Conservation (phyloP, 2,113 vertebrate species). For the Marmota flaviventris region DNA sequence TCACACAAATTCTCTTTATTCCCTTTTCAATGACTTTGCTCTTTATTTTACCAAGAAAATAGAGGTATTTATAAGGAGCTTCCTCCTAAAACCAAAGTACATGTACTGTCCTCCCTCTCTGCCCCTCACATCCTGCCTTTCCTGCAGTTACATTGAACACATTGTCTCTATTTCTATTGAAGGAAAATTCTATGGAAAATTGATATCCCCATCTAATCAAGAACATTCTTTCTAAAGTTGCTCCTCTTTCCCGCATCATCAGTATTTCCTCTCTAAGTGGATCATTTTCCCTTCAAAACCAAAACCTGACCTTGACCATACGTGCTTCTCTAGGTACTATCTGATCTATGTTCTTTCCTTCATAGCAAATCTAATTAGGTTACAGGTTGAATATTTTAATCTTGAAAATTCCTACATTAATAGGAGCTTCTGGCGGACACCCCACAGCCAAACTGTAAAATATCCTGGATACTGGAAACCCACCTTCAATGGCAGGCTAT, state of each 20-base stretch:
- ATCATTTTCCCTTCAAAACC: not conserved
- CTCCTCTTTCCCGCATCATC: not conserved
- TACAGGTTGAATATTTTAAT: too few species aligned
- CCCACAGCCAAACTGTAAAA: too few species aligned
- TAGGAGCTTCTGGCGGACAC: too few species aligned
- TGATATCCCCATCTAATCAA: not conserved
- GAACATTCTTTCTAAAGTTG: not conserved
- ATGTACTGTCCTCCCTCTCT: not conserved
- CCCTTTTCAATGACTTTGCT: not conserved
- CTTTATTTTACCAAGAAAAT: conserved; percentile 22
- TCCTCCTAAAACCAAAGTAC: not conserved
- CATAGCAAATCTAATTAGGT: not conserved
- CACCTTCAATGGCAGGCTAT: not conserved
- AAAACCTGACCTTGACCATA: not conserved
- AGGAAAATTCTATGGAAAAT: not conserved
- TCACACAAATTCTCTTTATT: not conserved
- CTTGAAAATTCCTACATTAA: too few species aligned
- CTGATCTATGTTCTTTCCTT: not conserved
- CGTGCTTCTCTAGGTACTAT: not conserved
- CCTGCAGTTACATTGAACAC: not conserved
- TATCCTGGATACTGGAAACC: too few species aligned
- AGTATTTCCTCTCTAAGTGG: not conserved
- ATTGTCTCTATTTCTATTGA: not conserved
- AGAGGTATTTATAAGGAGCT: not conserved
- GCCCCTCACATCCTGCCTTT: not conserved